Conservation (phyloP, 2,113 vertebrate genomes). For the Sphyrna mokarran region DNA sequence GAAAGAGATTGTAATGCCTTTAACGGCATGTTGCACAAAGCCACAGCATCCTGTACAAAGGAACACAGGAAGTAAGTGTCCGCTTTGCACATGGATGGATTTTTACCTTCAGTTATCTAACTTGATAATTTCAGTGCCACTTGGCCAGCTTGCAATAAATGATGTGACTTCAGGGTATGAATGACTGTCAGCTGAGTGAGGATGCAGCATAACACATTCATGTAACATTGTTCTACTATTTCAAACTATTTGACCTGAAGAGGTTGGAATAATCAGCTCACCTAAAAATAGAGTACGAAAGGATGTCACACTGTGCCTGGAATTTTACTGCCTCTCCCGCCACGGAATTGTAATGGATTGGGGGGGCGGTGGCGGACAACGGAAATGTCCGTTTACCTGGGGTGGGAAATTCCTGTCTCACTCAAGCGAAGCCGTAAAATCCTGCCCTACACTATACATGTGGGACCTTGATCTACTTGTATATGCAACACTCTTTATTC, state of each 20-base stretch:
- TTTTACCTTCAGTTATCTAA: background rate
- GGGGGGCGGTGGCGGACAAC: too few relatives aligned
- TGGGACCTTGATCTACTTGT: background rate
- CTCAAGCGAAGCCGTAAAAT: too few relatives aligned
- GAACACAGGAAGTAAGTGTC: background rate
- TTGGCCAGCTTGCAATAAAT: background rate
- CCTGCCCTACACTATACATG: too few relatives aligned
- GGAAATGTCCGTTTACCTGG: too few relatives aligned
- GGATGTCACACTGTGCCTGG: background rate
- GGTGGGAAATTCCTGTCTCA: too few relatives aligned
- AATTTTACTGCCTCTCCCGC: too few relatives aligned
- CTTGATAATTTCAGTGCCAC: background rate
- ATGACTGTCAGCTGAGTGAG: background rate
- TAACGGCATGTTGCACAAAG: background rate
- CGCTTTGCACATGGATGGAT: background rate
- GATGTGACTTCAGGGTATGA: background rate
- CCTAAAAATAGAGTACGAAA: background rate
- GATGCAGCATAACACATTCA: background rate
- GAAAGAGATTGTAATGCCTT: constrained; percentile 5
- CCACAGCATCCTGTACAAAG: background rate
- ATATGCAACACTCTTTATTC: background rate
- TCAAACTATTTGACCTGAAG: background rate
- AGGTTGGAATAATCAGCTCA: background rate
- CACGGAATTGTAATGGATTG: too few relatives aligned
- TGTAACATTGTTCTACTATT: background rate